Conservation (phyloP, 1,140 invertebrate species). For the Eriosoma lanigerum region DNA sequence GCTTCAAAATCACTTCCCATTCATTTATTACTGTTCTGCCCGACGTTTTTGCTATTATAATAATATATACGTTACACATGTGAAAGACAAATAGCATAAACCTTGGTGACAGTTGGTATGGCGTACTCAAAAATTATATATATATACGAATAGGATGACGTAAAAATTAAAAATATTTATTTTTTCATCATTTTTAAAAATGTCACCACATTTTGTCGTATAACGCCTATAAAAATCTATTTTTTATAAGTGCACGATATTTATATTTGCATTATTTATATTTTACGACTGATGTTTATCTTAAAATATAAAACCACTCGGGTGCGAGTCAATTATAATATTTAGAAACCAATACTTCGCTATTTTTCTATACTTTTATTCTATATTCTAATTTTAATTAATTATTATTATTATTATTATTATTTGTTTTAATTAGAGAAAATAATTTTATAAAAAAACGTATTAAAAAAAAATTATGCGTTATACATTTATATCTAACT, state of each 20-base stretch:
- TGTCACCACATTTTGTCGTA: too few relatives aligned
- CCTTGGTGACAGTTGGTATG: not conserved
- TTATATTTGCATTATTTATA: too few relatives aligned
- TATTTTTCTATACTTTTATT: too few relatives aligned
- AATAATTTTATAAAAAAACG: too few relatives aligned
- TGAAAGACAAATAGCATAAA: not conserved
- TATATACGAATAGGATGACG: not conserved
- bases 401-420: too few relatives aligned
- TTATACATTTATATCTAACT: too few relatives aligned
- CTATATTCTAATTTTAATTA: too few relatives aligned
- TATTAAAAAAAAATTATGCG: too few relatives aligned
- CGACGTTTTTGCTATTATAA: not conserved
- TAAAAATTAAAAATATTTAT: not conserved
- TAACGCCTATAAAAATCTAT: too few relatives aligned
- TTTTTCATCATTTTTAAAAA: not conserved
- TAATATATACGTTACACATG: not conserved
- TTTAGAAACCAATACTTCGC: not conserved
- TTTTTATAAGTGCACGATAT: too few relatives aligned
- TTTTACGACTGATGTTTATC: not conserved
- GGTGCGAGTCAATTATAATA: not conserved
- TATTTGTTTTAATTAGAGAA: too few relatives aligned
- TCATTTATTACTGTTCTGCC: not conserved
- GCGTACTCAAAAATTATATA: not conserved
- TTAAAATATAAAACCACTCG: not conserved
- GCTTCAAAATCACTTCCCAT: too few relatives aligned